phyloP scores from a whole-genome alignment of 2,113 vertebrate genomes.

The Picathartes gymnocephalus region DNA sequence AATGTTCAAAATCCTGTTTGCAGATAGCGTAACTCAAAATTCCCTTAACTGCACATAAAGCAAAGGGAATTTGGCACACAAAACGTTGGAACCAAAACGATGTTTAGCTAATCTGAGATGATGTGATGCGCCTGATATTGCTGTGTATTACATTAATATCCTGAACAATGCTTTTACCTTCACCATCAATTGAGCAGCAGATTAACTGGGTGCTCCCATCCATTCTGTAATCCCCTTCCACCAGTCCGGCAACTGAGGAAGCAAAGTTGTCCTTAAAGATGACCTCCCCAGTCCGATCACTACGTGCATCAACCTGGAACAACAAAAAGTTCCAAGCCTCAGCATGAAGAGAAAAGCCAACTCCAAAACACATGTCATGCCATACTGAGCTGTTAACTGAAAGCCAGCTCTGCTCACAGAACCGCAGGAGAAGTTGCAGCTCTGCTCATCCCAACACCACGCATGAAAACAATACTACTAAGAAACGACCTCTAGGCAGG shows the following conservation, averaged over 20 bases:
- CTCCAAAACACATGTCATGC: background rate
- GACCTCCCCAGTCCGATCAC: constrained; percentile 93
- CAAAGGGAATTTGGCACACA: background rate
- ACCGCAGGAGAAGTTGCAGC: background rate
- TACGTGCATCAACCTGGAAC: constrained; percentile 91
- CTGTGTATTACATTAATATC: background rate
- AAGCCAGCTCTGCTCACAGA: background rate
- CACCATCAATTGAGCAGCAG: constrained; percentile 92
- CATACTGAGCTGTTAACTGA: background rate
- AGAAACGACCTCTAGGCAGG: background rate
- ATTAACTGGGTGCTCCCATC: constrained; percentile 92
- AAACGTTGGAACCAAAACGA: background rate
- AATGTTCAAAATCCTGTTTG: background rate
- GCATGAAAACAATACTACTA: background rate
- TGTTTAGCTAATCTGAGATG: background rate
- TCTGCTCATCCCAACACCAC: background rate
- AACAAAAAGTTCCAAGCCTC: background rate
- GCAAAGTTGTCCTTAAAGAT: constrained; percentile 98
- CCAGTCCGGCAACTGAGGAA: constrained; percentile 88
- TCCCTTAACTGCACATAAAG: background rate
- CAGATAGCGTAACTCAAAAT: background rate
- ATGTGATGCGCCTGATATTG: background rate
- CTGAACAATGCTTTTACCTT: constrained; percentile 77
- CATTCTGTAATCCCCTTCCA: constrained; percentile 95
- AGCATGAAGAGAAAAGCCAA: background rate